Evolutionary conservation across 2,113 vertebrate genomes (phyloP), one percentile per base, ranked within the genome.

Genomic region (Saimiri boliviensis): DNA sequence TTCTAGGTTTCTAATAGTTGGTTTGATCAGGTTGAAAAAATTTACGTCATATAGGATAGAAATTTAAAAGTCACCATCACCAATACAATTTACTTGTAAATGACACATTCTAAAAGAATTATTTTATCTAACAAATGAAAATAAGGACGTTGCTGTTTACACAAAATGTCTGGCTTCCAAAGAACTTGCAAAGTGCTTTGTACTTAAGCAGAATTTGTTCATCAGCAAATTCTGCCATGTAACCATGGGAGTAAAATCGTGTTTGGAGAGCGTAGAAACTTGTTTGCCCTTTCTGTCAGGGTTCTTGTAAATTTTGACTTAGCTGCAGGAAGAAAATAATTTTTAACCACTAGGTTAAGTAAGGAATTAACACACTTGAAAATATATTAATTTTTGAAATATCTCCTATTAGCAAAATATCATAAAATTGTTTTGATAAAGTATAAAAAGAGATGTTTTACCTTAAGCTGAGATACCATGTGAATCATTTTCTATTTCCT

Each of bases 201-300:
- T 89, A n/a, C 32, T 93, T 32, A 66, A 95, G 58, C 6, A 85
- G 82, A 94, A 35, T 81, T 4, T 73, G 52, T 70, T 93, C 81
- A 70, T 79, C 35, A 13, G 71, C 96, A 5, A 93, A 32, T 96
- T 93, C 93, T 96, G 71, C 86, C 94, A 66, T 0, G 91, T 98
- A 96, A 95, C 98, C 93, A 83, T 92, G 95, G 86, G 93, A 97
- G 70, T 76, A 84, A 79, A 79, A 89, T 37, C 73, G 96, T 98
- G 49, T 98, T 98, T 98, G 84, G 88, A 45, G 74, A 88, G 83
- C 42, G 27, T 58, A 80, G 91, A 86, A 86, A 76, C 30, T 37
- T 91, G 49, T 42, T 17, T 95, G 84, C 89, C 42, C 96, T 37
- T 52, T 96, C 66, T 96, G 45, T 95, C 45, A 92, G 89, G 81